Evolutionary conservation across 2,113 vertebrate genomes (phyloP), one percentile per base, ranked within the genome.

Genomic region (Lichenostomus cassidix): DNA sequence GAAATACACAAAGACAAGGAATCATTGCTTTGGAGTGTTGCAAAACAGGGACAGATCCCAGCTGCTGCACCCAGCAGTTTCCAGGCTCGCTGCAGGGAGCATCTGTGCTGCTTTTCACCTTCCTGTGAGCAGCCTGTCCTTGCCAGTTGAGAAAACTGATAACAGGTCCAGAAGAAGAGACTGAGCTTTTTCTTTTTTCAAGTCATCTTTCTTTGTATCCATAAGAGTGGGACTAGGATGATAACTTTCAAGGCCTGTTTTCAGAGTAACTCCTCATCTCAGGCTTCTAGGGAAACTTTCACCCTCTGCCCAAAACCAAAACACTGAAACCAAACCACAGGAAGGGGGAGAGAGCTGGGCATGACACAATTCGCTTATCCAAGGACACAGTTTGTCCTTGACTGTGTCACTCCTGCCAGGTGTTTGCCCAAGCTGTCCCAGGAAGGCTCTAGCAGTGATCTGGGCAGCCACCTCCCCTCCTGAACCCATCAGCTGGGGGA

Each of bases 21-120:
- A 65, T 62, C 21, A 1, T 27, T 41, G 70, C 70, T 84, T 59
- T 67, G 74, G 64, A 13, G 44, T 3, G 56, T 37, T 67, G 69
- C 24, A 59, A 44, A 3, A 12, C 0, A 0, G 18, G 23, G 42
- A 23, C 50, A 27, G 76, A 55, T 58, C 73, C 33, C 80, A 83
- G 73, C 63, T 89, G 75, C 68, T 50, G 46, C 44, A 22, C 33
- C 11, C 67, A 58, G 63, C 56, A 71, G 7, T 3, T 21, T 15
- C 33, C 64, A 74, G 42, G 10, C 68, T 81, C 3, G 0, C 25
- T 29, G 24, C 74, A 74, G 37, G 15, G 39, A 46, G 33, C 25
- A 42, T 31, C 80, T 60, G 60, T n/a, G 68, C 44, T 3, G 3
- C 33, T 10, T 50, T 65, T 28, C 17, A 68, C 6, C 1, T 28